Percentiles rank a stretch among this genome's conserved stretches.
phyloP scores from a whole-genome alignment of 2,888 invertebrate genomes.

The Lobophora halterata region DNA sequence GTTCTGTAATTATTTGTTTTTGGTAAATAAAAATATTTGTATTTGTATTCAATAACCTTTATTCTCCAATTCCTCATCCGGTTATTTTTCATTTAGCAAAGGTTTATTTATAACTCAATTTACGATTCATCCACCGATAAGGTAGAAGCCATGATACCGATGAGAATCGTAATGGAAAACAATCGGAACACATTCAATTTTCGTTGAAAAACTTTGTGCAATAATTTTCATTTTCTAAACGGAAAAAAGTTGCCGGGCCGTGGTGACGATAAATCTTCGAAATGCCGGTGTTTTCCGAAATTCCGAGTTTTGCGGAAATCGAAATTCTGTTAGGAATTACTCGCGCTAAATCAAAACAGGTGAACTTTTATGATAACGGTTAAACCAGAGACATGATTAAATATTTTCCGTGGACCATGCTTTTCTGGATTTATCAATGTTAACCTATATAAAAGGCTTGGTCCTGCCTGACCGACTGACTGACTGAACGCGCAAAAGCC shows the following conservation, averaged over 20 bases:
- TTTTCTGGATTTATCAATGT: too few species aligned
- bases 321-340: slow-evolving; percentile 34
- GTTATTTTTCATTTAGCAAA: too few species aligned
- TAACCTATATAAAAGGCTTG: too few species aligned
- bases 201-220: slow-evolving; percentile 26
- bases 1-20: not conserved
- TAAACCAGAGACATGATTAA: too few species aligned
- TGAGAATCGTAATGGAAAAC: slow-evolving; percentile 42
- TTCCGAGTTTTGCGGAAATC: slow-evolving; percentile 32
- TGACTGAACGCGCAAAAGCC: too few species aligned
- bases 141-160: slow-evolving; percentile 32
- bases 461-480: too few species aligned
- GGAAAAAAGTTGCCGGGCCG: slow-evolving; percentile 33
- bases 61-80: too few species aligned
- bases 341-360: slow-evolving; percentile 31
- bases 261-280: slow-evolving; percentile 32
- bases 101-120: too few species aligned
- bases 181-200: slow-evolving; percentile 37
- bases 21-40: too few species aligned
- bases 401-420: too few species aligned
- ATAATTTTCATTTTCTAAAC: slow-evolving; percentile 28
- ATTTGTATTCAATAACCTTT: too few species aligned
- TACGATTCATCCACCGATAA: too few species aligned
- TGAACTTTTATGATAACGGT: slow-evolving; percentile 26
- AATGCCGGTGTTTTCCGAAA: slow-evolving; percentile 27